Evolutionary conservation across 2,113 vertebrate species (phyloP), one percentile per base, ranked within the genome.

Genomic region (Synchiropus splendidus): DNA sequence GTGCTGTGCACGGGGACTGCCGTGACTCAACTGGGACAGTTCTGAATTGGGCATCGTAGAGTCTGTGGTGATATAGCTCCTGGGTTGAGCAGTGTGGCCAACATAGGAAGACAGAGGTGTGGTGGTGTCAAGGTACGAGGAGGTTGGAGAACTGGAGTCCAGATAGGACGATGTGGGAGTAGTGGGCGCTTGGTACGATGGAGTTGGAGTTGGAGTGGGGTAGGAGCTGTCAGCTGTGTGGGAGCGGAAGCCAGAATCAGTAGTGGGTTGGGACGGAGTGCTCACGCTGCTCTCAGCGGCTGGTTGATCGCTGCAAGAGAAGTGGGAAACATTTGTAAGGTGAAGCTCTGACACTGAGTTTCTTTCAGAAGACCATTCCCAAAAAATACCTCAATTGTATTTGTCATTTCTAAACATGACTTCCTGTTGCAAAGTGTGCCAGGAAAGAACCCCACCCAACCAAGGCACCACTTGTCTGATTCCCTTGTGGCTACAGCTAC

Each of bases 1-100:
- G 49, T 88, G 87, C 38, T 87, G 80, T 3, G 83, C 63, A 39
- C 80, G 83, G 14, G 87, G 88, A 71, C 89, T 89, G 18, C 82
- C 84, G 0, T 87, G 88, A 84, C 31, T 72, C 41, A 0, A 67
- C 48, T 87, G 88, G 6, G 73, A 40, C 6, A 65, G 57, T 1
- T 91, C 88, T 1, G 52, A 61, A 13, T 61, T 68, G 0, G 58
- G 58, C 2, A 43, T 69, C 32, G 69, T 68, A 13, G 78, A 68
- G 17, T 85, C 83, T 0, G 84, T 65, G 48, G 45, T 65, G 35
- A 42, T 27, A 12, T 67, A 86, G 1, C 39, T 65, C 0, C 57
- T 80, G 32, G 56, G 48, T 0, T 78, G 59, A 30, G 68, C 75
- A 61, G 67, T 48, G n/a, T 84, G n/a, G 14, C 75, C 50, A 36